These are phyloP conservation scores for Hemiscyllium ocellatum DNA, from an alignment of 2,113 vertebrate species.

Conservation along the genomic window DNA sequence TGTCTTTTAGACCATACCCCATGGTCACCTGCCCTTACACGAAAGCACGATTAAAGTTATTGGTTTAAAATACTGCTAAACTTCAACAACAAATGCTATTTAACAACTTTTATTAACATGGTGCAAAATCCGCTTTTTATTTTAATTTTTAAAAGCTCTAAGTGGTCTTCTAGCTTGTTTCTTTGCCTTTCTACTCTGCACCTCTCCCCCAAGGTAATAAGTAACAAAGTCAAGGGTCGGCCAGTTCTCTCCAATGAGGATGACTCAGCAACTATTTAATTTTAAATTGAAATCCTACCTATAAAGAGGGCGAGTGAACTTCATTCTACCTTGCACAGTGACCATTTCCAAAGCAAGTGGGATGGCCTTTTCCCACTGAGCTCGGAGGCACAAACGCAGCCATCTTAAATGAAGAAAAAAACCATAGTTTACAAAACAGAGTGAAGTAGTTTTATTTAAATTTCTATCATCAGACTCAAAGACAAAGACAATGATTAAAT, in stretches of 20 bases:
- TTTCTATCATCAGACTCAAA: neutral
- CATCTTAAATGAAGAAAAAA: slow-evolving; percentile 59
- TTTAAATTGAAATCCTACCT: slow-evolving; percentile 58
- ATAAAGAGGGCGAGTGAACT: slow-evolving; percentile 87
- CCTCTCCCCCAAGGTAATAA: neutral
- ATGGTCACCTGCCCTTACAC: too few relatives aligned
- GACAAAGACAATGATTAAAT: neutral
- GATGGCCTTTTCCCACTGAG: slow-evolving; percentile 79
- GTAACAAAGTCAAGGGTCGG: neutral
- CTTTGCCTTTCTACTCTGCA: neutral
- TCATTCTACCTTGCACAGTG: slow-evolving; percentile 89
- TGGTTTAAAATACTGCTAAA: neutral
- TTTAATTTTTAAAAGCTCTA: neutral
- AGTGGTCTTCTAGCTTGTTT: neutral
- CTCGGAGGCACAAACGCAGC: slow-evolving; percentile 81
- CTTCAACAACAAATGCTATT: neutral
- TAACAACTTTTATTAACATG: neutral
- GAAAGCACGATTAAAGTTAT: neutral
- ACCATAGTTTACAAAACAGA: neutral
- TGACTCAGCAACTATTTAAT: neutral
- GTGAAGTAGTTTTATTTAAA: neutral
- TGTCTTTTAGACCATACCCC: too few relatives aligned
- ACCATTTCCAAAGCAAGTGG: slow-evolving; percentile 87
- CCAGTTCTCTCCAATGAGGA: neutral
- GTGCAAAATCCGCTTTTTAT: neutral